These are phyloP conservation scores for Ooceraea biroi DNA, from an alignment of 1,140 invertebrate genomes.

Conservation along the genomic window DNA sequence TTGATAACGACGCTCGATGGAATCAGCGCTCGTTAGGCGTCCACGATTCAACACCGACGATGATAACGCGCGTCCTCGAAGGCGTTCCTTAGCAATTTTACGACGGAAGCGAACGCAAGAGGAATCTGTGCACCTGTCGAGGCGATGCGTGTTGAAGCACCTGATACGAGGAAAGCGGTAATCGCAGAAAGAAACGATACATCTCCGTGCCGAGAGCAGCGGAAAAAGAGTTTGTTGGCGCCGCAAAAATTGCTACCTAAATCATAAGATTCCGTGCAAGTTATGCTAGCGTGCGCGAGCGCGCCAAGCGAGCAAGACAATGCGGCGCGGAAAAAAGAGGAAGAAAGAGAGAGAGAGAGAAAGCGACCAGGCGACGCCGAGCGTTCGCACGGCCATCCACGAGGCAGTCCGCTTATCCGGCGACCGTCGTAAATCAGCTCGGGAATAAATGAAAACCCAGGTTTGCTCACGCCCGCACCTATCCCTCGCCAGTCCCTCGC, in stretches of 20 bases:
- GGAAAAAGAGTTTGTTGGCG: not conserved
- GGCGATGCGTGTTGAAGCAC: not conserved
- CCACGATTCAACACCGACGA: not conserved
- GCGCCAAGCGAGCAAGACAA: slow-evolving; percentile 61
- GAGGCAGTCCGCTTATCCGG: slow-evolving; percentile 66
- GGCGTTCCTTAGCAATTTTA: not conserved
- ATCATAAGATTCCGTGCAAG: slow-evolving; percentile 44
- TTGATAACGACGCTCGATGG: slow-evolving; percentile 35
- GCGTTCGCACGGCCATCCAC: slow-evolving; percentile 57
- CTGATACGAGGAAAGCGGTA: not conserved
- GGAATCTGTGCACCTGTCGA: slow-evolving; percentile 22
- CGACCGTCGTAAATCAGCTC: slow-evolving; percentile 69
- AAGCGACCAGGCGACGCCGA: slow-evolving; percentile 35
- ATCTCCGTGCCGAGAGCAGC: not conserved
- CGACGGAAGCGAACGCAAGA: slow-evolving; percentile 8
- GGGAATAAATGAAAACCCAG: slow-evolving; percentile 66
- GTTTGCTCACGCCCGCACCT: not conserved
- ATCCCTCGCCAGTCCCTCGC: not conserved
- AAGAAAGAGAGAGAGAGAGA: slow-evolving; percentile 28
- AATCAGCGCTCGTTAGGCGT: slow-evolving; percentile 54
- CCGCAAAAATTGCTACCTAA: slow-evolving; percentile 64
- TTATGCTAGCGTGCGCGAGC: slow-evolving; percentile 22
- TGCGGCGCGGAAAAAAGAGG: slow-evolving; percentile 50
- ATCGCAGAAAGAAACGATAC: slow-evolving; percentile 38
- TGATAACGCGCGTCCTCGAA: slow-evolving; percentile 5